Evolutionary conservation across 2,113 vertebrate species (phyloP), one percentile per base, ranked within the genome.

Genomic region (Siniperca knerii): DNA sequence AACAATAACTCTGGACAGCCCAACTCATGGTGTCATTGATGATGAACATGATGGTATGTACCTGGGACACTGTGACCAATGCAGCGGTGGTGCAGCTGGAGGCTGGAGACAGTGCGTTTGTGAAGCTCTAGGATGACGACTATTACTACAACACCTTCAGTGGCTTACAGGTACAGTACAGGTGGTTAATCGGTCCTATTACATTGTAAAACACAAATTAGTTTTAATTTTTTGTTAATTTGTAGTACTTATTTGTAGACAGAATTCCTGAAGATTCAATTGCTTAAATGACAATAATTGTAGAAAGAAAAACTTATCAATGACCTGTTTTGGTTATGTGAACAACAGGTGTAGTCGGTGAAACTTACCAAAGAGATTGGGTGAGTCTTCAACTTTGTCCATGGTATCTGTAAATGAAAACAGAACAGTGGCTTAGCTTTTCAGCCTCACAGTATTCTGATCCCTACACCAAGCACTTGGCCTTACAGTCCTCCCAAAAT

Each of bases 351-450:
- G 10, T 15, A 8, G 42, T 29, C 1, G 29, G 54, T 18, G 16
- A 62, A 92, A 94, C 97, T 96, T 92, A 99, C 98, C 97, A 99
- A 92, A 87, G 94, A 95, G 84, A 99, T 99, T 11, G 98, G 98
- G 82, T 99, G 97, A 54, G 98, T 98, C 95, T 99, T 99, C 90
- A 99, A 84, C 93, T 99, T 99, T 80, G 98, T 99, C 98, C 98
- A 99, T 83, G 97, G 98, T 91, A 99, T 99, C 98, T 99, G 92
- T 52, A 91, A 94, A 73, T 50, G 20, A 90, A 91, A 90, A 87
- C 12, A 67, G 46, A 67, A 15, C n/a, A 81, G n/a, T 1, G 8
- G 18, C 52, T 89, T 69, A 84, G 79, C 77, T 46, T 77, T 67
- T 65, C 25, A 61, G 46, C 20, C 52, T 35, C 18, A 37, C 21